Conservation (phyloP, 2,888 invertebrate genomes). For the Volucella bombylans region DNA sequence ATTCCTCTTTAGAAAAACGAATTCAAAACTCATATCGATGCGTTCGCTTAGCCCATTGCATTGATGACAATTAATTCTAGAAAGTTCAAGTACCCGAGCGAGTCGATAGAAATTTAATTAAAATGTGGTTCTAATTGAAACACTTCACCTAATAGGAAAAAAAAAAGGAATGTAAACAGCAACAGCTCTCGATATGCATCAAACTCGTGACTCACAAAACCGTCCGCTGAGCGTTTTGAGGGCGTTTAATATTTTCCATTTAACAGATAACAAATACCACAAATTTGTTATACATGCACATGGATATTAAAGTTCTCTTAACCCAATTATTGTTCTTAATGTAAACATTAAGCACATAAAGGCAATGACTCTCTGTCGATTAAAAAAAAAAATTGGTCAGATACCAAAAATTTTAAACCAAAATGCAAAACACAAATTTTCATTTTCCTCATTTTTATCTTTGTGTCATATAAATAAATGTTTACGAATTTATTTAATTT, state of each 20-base stretch:
- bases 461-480: constrained; percentile 30
- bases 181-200: too few species aligned
- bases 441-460: constrained; percentile 14
- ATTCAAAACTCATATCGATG: too few species aligned
- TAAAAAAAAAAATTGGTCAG: constrained; percentile 13
- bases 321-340: background rate
- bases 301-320: background rate
- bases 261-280: constrained; percentile 1
- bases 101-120: too few species aligned
- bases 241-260: background rate
- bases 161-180: too few species aligned
- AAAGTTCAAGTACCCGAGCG: too few species aligned
- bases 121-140: too few species aligned
- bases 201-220: too few species aligned
- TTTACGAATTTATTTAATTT: constrained; percentile 7
- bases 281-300: too few species aligned
- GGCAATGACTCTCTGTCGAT: background rate
- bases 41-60: too few species aligned
- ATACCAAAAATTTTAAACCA: constrained; percentile 13
- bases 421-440: background rate
- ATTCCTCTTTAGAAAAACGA: too few species aligned
- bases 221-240: background rate
- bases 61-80: too few species aligned
- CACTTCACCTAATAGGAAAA: too few species aligned
- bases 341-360: background rate